Evolutionary conservation across 2,113 vertebrate genomes (phyloP).

Genomic region (Desmodus rotundus): DNA sequence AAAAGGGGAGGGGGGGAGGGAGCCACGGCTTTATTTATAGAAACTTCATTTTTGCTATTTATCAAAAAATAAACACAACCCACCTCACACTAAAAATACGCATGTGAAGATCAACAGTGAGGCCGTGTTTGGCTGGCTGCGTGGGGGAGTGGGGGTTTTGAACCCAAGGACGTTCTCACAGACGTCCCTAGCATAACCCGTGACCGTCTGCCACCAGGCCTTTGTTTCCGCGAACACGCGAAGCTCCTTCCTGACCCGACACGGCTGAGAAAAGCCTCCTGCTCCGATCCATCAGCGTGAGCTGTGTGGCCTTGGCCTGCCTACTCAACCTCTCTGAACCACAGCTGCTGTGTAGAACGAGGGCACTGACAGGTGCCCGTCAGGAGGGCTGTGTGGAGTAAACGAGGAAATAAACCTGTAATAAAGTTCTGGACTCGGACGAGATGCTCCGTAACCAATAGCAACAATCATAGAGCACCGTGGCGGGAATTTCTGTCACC

Average conservation of each 20-base stretch:
- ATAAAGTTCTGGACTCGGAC: neutral
- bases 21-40: slow-evolving; percentile 80
- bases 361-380: neutral
- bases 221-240: neutral
- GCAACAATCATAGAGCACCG: accelerated
- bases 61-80: slow-evolving; percentile 73
- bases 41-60: slow-evolving; percentile 79
- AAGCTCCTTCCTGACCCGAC: neutral
- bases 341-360: neutral
- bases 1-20: slow-evolving; percentile 44
- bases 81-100: slow-evolving; percentile 75
- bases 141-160: slow-evolving; percentile 59
- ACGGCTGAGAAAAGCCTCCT: neutral
- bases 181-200: slow-evolving; percentile 42
- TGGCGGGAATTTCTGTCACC: accelerated
- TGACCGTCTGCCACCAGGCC: slow-evolving; percentile 39
- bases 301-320: neutral
- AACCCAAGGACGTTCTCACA: slow-evolving; percentile 65
- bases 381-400: neutral
- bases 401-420: accelerated
- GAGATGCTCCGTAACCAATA: accelerated
- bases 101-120: slow-evolving; percentile 68
- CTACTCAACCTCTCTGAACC: neutral
- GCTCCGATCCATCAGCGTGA: neutral
- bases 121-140: slow-evolving; percentile 70